Evolutionary conservation across 2,888 invertebrate species (phyloP), one percentile per base, ranked within the genome.

Genomic region (Microctonus hyperodae): DNA sequence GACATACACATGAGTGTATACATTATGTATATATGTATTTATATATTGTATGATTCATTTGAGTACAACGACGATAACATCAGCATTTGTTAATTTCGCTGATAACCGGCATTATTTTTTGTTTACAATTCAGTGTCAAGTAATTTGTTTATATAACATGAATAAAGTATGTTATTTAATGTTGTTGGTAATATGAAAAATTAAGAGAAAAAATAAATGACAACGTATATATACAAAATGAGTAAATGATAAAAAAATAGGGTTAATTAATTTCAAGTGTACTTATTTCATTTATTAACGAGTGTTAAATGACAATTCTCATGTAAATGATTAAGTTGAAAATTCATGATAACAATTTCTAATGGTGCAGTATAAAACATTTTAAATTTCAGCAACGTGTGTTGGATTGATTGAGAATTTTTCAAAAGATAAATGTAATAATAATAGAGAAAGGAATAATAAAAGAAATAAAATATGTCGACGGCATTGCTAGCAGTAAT

Each of bases 401-500:
- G n/a, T n/a, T n/a, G n/a, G n/a, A n/a, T n/a, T n/a, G n/a, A n/a
- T n/a, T n/a, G n/a, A n/a, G n/a, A n/a, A n/a, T n/a, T n/a, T n/a
- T n/a, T n/a, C 44, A 50, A 20, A 20, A 28, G 3, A 28, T 5
- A 28, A 28, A 28, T 28, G 7, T 5, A 28, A 28, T 28, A 28
- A 28, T n/a, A 28, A 28, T 28, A 28, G 28, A 28, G 7, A 5
- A 28, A n/a, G 6, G n/a, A 25, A n/a, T 16, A 16, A 33, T 28
- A n/a, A 9, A 28, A 28, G 1, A 28, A 31, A 20, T 16, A 16
- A 66, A 77, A 77, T 60, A 94, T 94, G 94, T 93, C 93, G 78
- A 92, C 94, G 72, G 93, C 93, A 70, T 87, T 93, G 74, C 85
- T 94, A 76, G 93, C 93, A 70, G 90, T 92, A 68, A 86, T 94